phyloP scores from a whole-genome alignment of 2,113 vertebrate species.

The Salminus brasiliensis region DNA sequence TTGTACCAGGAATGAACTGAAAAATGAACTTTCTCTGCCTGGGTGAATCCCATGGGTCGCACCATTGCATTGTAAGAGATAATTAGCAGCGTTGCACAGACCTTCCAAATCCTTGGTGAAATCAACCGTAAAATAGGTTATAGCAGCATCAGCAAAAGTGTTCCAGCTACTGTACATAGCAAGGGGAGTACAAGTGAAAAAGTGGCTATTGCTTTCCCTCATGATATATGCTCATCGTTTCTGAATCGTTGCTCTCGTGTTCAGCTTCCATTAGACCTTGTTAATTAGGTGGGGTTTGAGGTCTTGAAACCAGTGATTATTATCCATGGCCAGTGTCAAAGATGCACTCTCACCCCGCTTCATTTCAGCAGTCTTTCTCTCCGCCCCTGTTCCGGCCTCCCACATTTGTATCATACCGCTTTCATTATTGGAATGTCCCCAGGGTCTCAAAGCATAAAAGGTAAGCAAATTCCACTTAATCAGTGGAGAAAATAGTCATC shows the following conservation, averaged over 20 bases:
- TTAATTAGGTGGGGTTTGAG: slow-evolving; percentile 7
- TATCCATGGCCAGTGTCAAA: slow-evolving; percentile 15
- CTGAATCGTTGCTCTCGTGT: not conserved
- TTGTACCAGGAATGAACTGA: slow-evolving; percentile 3
- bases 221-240: not conserved
- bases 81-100: slow-evolving; percentile 32
- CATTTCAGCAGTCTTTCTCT: slow-evolving; percentile 14
- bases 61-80: slow-evolving; percentile 18
- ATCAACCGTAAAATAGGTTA: slow-evolving; percentile 22
- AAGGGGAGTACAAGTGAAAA: not conserved
- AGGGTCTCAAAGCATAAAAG: slow-evolving; percentile 49
- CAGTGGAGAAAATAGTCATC: slow-evolving; percentile 47
- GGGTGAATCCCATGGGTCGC: not conserved
- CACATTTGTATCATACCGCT: slow-evolving; percentile 27
- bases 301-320: slow-evolving; percentile 30
- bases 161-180: slow-evolving; percentile 9
- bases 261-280: not conserved
- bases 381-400: not conserved
- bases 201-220: not conserved
- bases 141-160: slow-evolving; percentile 22
- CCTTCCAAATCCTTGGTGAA: slow-evolving; percentile 19
- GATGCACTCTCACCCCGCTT: not conserved
- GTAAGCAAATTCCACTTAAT: slow-evolving; percentile 60
- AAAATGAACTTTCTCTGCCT: not conserved
- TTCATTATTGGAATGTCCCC: slow-evolving; percentile 50